Evolutionary conservation across 1,140 invertebrate genomes (phyloP).

Genomic region (Penaeus indicus): DNA sequence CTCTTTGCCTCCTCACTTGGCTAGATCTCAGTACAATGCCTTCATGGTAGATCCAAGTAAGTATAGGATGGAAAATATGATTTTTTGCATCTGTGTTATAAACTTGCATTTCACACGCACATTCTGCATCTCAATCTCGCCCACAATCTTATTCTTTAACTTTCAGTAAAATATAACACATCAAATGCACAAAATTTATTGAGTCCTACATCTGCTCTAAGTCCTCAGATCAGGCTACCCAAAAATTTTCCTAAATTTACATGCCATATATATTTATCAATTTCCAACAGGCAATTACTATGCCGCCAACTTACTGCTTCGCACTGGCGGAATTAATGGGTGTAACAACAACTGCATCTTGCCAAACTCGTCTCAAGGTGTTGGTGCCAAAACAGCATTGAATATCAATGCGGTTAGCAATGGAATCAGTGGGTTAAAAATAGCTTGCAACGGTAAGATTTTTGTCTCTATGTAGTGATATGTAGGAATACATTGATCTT

Average conservation of each 20-base stretch:
- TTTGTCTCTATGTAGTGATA: not conserved
- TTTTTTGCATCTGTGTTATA: no score
- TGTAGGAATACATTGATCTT: no score
- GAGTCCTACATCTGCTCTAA: no score
- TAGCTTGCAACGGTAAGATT: conserved; percentile 37
- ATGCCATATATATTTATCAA: not conserved
- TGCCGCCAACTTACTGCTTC: not conserved
- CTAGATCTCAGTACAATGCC: not conserved
- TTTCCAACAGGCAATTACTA: not conserved
- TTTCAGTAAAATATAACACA: no score
- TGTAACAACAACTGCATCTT: conserved; percentile 33
- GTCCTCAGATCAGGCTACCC: no score
- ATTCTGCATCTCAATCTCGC: no score
- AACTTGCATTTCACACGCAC: no score
- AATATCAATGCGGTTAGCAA: conserved; percentile 38
- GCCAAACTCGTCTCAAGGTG: not conserved
- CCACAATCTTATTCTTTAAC: no score
- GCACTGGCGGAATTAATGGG: not conserved
- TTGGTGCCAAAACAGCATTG: not conserved
- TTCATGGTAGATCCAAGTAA: not conserved
- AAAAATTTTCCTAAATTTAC: not conserved
- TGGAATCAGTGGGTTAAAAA: conserved; percentile 24
- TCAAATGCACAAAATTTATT: no score
- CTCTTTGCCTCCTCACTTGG: not conserved
- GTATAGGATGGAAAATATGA: no score